These are phyloP conservation scores for Proterorhinus semilunaris DNA, from an alignment of 2,113 vertebrate genomes.

Conservation along the genomic window DNA sequence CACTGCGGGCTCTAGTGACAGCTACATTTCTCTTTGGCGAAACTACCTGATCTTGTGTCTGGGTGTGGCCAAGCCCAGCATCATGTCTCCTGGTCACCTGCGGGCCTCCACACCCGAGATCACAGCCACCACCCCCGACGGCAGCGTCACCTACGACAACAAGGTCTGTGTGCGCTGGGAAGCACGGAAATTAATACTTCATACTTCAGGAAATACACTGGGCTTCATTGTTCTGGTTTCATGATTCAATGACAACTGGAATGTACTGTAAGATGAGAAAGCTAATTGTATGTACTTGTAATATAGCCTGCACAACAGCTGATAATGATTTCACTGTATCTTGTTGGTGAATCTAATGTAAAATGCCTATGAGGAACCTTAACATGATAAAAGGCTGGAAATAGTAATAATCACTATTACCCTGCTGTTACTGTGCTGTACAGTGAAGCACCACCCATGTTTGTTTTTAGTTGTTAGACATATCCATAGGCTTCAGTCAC, in stretches of 20 bases:
- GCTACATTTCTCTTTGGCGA: slow-evolving; percentile 93
- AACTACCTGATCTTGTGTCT: slow-evolving; percentile 98
- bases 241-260: neutral
- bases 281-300: neutral
- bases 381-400: no score
- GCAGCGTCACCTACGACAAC: slow-evolving; percentile 93
- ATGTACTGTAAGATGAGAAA: neutral
- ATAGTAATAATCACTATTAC: no score
- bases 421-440: no score
- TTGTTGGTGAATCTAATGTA: neutral
- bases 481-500: no score
- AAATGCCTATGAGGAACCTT: no score
- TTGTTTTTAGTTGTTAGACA: no score
- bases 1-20: slow-evolving; percentile 86
- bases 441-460: no score
- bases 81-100: slow-evolving; percentile 97
- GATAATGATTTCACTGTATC: neutral
- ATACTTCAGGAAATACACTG: neutral
- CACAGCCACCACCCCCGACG: slow-evolving; percentile 94
- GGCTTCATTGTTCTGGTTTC: neutral
- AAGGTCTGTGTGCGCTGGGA: slow-evolving; percentile 77
- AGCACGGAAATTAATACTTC: neutral
- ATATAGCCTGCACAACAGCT: neutral
- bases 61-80: slow-evolving; percentile 95
- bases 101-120: slow-evolving; percentile 96